Base-by-base conservation (phyloP, 2,888 invertebrate genomes). In the Polylopha cassiicola region DNA sequence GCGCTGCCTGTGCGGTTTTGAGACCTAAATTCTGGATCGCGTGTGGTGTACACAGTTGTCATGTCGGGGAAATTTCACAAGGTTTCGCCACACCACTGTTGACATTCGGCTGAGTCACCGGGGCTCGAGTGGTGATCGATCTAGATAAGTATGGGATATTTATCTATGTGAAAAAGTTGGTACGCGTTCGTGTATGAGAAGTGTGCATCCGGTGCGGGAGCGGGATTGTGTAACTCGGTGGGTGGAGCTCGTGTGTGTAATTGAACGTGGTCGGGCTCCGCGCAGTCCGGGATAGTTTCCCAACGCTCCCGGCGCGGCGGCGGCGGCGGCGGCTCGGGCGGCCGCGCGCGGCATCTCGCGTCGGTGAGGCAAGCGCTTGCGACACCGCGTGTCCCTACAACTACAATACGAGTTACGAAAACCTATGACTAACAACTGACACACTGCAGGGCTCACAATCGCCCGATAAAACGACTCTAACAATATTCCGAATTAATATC, bases 341-440 rank as follows among this genome's bases (percentile, higher is more conserved):
- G n/a, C n/a, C n/a, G n/a, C n/a, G n/a, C 82, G 78, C 81, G 78
- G 73, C 80, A 72, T 71, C 77, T 76, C 63, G n/a, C 43, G 33
- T 43, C 72, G 64, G 70, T 81, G 80, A 63, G 65, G 81, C 79
- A 82, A 81, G 63, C 59, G 73, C 68, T 84, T 81, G 74, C 84
- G 80, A 78, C 82, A 81, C 61, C 65, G 69, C 70, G 62, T 74
- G 79, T 77, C 81, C 82, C 82, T 81, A 78, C 81, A 78, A 75
- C 84, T 81, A 78, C 81, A 79, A 75, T 75, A 73, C 76, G 77
- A 61, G 73, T 84, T 84, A 85, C 81, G 82, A 85, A 77, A 85
- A 84, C 70, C 73, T 77, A 80, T 76, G 79, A 81, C 72, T 80
- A 81, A 75, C 72, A 58, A 57, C 58, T 50, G 50, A 47, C 54